Conservation (phyloP, 2,888 invertebrate genomes). For the Sinopyrophorus schimmeli region DNA sequence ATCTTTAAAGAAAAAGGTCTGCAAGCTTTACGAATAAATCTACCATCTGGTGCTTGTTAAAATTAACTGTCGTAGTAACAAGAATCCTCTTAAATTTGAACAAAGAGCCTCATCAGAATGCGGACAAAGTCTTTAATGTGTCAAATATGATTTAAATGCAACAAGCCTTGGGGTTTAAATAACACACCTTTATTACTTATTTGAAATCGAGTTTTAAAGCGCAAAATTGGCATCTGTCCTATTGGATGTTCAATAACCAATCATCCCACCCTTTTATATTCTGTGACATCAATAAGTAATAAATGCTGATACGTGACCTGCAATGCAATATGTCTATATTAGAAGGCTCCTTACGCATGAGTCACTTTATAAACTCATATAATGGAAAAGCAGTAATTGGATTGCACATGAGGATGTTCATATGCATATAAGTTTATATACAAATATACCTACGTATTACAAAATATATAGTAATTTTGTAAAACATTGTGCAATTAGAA, state of each 20-base stretch:
- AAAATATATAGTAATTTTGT: too few species aligned
- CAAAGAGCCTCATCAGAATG: conserved; percentile 39
- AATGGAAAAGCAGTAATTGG: too few species aligned
- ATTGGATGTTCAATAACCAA: conserved; percentile 49
- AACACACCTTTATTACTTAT: conserved; percentile 45
- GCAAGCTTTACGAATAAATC: conserved; percentile 32
- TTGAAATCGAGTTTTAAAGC: conserved; percentile 42
- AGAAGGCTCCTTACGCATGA: conserved; percentile 49
- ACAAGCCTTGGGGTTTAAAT: conserved; percentile 40
- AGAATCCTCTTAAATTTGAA: conserved; percentile 45
- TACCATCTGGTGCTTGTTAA: conserved; percentile 34
- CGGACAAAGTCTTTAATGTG: conserved; percentile 44
- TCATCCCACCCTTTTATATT: conserved; percentile 44
- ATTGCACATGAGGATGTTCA: too few species aligned
- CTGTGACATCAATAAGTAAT: conserved; percentile 48
- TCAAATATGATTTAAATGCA: conserved; percentile 49
- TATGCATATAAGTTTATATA: too few species aligned
- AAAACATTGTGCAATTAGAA: too few species aligned
- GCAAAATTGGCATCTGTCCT: conserved; percentile 49
- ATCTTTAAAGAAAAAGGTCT: too few species aligned
- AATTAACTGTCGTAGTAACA: conserved; percentile 35
- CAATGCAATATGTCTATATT: conserved; percentile 35
- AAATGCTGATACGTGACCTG: conserved; percentile 36
- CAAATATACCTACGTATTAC: too few species aligned
- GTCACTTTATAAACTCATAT: conserved; percentile 48